Base-by-base conservation (phyloP, 2,888 invertebrate genomes). In the Eueremaeus valkanovi region DNA sequence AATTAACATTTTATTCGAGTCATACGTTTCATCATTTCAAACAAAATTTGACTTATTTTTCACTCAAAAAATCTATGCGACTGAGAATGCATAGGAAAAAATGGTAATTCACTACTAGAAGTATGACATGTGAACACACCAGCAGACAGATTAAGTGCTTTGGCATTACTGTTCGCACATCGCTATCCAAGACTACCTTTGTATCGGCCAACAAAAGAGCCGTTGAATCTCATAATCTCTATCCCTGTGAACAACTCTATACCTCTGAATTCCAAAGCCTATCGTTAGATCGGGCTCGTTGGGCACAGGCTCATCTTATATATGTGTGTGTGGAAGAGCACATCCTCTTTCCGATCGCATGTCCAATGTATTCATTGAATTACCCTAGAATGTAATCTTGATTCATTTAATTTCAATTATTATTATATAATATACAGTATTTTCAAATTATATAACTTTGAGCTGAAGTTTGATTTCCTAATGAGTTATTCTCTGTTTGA, bases 161-260 rank as follows among this genome's bases (percentile, higher is more conserved):
- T 2, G 18, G 33, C 31, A 63, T 63, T 33, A n/a, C 63, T 63
- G 29, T 63, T 63, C 63, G 63, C 63, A 63, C 63, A 63, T 63
- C 63, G 18, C 36, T n/a, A 63, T 63, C 63, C 63, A 63, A 63
- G 63, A 63, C 27, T 63, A 63, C 33, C 63, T 63, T 63, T 63
- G 63, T 63, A 63, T 63, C 18, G 33, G 21, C 63, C 63, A 63
- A 63, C 63, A 63, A 63, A 63, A 63, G 63, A 9, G 16, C 21
- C 63, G 63, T 63, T 63, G 21, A 55, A 55, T 33, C 21, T 18
- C 24, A 33, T 27, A 55, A 55, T 33, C 21, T 33, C 33, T 63
- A 63, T 63, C 33, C 16, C 63, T 63, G 63, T 33, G 63, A 63
- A 36, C 9, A 63, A 63, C 63, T 63, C 33, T 63, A 63, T 63